A percentile compares a stretch with the other conserved stretches of the same genome.
phyloP scores from a whole-genome alignment of 2,113 vertebrate genomes.

The Urocynchramus pylzowi region DNA sequence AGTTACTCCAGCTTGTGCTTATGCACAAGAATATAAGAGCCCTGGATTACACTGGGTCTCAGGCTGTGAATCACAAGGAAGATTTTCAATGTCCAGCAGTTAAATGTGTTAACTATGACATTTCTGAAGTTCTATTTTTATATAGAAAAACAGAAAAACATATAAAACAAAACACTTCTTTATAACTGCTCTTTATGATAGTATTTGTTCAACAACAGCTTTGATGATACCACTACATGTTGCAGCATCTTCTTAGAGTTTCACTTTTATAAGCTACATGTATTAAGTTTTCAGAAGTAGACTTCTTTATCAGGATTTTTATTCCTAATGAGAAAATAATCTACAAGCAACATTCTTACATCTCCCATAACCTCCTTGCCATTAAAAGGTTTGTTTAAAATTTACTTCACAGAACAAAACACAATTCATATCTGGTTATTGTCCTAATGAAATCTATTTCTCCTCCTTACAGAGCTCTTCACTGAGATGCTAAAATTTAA shows the following conservation, averaged over 20 bases:
- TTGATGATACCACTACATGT: slow-evolving; percentile 2
- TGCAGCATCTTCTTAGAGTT: slow-evolving; percentile 57
- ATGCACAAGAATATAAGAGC: slow-evolving; percentile 54
- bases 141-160: slow-evolving; percentile 44
- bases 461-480: slow-evolving; percentile 23
- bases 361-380: background rate
- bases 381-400: slow-evolving; percentile 56
- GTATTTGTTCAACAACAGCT: slow-evolving; percentile 66
- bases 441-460: slow-evolving; percentile 52
- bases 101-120: slow-evolving; percentile 67
- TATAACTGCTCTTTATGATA: slow-evolving; percentile 54
- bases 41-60: slow-evolving; percentile 76
- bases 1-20: background rate
- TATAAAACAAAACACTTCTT: slow-evolving; percentile 31
- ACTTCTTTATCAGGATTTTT: slow-evolving; percentile 74
- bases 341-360: slow-evolving; percentile 59
- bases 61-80: slow-evolving; percentile 77
- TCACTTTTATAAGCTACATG: slow-evolving; percentile 65
- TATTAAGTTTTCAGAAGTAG: background rate
- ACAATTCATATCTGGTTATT: slow-evolving; percentile 45
- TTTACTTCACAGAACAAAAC: slow-evolving; percentile 45
- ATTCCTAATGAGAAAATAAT: slow-evolving; percentile 75
- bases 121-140: slow-evolving; percentile 73
- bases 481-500: slow-evolving; percentile 64
- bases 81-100: slow-evolving; percentile 70